These are phyloP conservation scores for Agriotes lineatus DNA, from an alignment of 2,888 invertebrate genomes.

Conservation along the genomic window DNA sequence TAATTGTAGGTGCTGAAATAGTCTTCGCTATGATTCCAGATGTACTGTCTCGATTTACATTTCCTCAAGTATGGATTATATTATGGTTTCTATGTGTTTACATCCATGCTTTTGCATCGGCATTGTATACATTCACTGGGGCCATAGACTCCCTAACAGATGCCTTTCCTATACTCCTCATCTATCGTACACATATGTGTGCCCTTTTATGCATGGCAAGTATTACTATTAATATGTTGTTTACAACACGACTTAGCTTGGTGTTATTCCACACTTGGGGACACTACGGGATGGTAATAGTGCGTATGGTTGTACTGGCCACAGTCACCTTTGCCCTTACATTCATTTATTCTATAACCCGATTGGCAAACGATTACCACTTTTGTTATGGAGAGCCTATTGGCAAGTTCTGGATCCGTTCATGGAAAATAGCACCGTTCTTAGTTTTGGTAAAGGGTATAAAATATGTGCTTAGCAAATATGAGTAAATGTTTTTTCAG, in stretches of 20 bases:
- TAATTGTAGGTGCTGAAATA: constrained; percentile 33
- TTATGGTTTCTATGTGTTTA: constrained; percentile 39
- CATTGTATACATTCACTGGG: constrained; percentile 31
- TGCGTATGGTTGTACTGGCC: constrained; percentile 23
- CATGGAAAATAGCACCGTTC: constrained; percentile 42
- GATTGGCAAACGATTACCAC: constrained; percentile 42
- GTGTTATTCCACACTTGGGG: constrained; percentile 27
- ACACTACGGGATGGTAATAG: constrained; percentile 33
- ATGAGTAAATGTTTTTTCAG: too few species aligned
- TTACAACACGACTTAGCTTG: constrained; percentile 24
- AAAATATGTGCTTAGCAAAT: too few species aligned
- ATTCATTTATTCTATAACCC: constrained; percentile 40
- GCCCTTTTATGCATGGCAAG: constrained; percentile 25
- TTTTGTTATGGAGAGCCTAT: constrained; percentile 37
- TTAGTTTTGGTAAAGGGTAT: constrained; percentile 34
- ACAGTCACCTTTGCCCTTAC: constrained; percentile 33
- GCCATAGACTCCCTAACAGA: constrained; percentile 36
- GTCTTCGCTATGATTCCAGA: constrained; percentile 40
- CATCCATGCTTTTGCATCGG: constrained; percentile 16
- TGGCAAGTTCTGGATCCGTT: constrained; percentile 33
- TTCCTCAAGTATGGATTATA: constrained; percentile 21
- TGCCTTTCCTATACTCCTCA: constrained; percentile 26
- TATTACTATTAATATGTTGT: constrained; percentile 19
- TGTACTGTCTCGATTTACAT: constrained; percentile 28
- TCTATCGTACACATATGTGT: constrained; percentile 27